Evolutionary conservation across 1,140 invertebrate genomes (phyloP), one percentile per base, ranked within the genome.

Genomic region (Drosophila takahashii): DNA sequence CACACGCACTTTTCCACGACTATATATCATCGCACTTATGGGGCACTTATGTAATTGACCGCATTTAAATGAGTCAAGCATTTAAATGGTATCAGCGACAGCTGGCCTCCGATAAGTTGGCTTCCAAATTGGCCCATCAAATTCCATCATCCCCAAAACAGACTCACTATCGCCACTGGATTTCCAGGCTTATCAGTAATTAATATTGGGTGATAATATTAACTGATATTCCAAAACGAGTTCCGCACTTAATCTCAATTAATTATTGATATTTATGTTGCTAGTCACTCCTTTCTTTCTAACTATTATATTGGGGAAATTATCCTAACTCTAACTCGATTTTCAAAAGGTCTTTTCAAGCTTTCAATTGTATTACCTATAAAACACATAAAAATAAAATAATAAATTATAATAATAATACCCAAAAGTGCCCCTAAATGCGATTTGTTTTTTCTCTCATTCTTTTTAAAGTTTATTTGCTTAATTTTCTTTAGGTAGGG

Each of bases 41-140:
- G 27, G 32, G 32, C 65, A 50, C 77, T 86, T 86, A 87, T 80
- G 66, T 75, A 87, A 86, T 86, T 81, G 74, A 78, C 56, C 64
- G 51, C 64, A 71, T 81, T 77, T 66, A 45, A 77, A 58, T 80
- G 75, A 61, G 64, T 58, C 57, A 57, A 15, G 18, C 48, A 11
- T 9, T 22, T 65, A 16, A 15, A 39, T 52, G 65, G 57, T 57
- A 77, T 59, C 57, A 75, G 60, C 45, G 32, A 39, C 59, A 53
- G 59, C 76, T 62, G 47, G 29, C 9, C 34, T 7, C 41, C 5
- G 42, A 56, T 36, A 70, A 57, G 41, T 47, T 39, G 10, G 11
- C 48, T 10, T 1, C 34, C 16, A 29, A 32, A 32, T 44, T 36
- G 57, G 62, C 22, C 10, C 45, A 27, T 47, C 44, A 42, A 56